Base-by-base conservation (phyloP, 2,797 vertebrate species). In the Rhinogobio ventralis region DNA sequence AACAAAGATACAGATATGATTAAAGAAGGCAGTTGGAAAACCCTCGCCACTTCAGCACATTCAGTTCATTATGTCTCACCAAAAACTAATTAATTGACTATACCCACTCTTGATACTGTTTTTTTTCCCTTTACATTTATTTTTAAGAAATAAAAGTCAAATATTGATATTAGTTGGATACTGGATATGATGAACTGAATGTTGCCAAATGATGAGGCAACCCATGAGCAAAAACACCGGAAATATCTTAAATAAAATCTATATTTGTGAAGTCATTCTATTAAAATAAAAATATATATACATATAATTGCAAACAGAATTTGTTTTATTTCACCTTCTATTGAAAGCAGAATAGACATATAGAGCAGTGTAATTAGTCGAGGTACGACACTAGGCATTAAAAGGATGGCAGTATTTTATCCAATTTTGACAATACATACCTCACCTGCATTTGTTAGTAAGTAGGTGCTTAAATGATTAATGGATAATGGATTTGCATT, bases 1-100 rank as follows among this genome's bases (percentile, higher is more conserved):
- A 91, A 95, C 93, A 95, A 91, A 94, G 95, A 95, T 93, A 95
- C 91, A 95, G 88, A 94, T 90, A 87, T 85, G 19, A 79, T 84
- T 78, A 84, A 84, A 78, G 19, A 78, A 78, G 76, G 66, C 75
- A 84, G 20, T 79, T 71, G 42, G 20, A 71, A 84, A 45, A 46
- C 60, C 72, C n/a, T 76, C 46, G 3, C 62, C 80, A 33, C 6
- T 75, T 75, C 14, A 69, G 51, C 11, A 85, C 77, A 81, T 83
- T 74, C 66, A 80, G 36, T 84, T 55, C 55, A 77, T 68, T 55
- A 78, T 49, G 46, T 62, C 62, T 45, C n/a, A 25, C 46, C 60
- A 45, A 66, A 51, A 73, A 77, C 14, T 55, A 67, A 36, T 23
- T 2, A 14, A 11, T 76, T 30, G 14, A 33, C 30, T 45, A 78